phyloP scores from a whole-genome alignment of 53 echinoderm and acorn worm species.

The Mesocentrotus franciscanus region DNA sequence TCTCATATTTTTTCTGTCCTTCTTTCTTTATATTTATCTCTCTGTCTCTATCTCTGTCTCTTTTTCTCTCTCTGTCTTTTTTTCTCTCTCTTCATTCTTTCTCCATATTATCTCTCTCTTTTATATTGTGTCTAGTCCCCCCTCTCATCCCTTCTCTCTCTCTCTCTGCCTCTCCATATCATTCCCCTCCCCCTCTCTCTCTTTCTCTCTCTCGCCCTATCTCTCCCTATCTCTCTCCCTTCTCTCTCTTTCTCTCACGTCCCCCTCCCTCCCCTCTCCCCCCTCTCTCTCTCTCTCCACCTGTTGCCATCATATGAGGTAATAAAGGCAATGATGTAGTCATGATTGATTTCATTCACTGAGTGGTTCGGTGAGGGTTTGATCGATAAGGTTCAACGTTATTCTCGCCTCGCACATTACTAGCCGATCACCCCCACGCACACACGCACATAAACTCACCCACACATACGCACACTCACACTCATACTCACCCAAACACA shows the following conservation, averaged over 20 bases:
- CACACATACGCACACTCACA: background rate
- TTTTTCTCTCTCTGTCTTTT: background rate
- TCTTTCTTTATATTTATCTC: too few species aligned
- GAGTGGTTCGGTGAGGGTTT: background rate
- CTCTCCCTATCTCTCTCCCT: constrained; percentile 16
- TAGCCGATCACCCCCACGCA: background rate
- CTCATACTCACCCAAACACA: background rate
- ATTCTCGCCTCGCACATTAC: background rate
- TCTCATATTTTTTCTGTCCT: background rate
- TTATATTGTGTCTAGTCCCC: background rate
- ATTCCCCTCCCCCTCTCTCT: too few species aligned
- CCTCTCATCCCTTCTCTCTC: background rate
- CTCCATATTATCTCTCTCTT: background rate
- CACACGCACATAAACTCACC: background rate
- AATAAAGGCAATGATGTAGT: background rate
- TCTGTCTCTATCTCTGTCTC: background rate
- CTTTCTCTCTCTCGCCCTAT: background rate
- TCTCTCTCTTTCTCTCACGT: background rate
- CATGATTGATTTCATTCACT: background rate
- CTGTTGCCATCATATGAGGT: background rate
- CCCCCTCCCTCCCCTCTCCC: background rate
- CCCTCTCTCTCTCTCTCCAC: constrained; percentile 26
- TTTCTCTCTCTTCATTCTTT: background rate
- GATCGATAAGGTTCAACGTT: constrained; percentile 29
- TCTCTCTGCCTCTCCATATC: background rate